Evolutionary conservation across 64 coral and sea anemone genomes (phyloP).

Genomic region (Pocillopora verrucosa): DNA sequence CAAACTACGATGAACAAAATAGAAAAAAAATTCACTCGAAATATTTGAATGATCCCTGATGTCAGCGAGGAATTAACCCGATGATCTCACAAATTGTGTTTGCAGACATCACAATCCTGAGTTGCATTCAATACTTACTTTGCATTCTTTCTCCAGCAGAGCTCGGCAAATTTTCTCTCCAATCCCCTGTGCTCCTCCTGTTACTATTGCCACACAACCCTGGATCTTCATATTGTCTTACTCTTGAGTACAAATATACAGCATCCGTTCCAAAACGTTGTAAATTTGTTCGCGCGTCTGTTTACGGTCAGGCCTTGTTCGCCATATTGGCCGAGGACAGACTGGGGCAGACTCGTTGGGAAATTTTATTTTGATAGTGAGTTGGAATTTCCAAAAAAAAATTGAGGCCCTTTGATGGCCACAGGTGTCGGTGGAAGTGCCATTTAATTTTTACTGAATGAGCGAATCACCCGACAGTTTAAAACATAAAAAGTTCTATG

Average conservation of each 20-base stretch:
- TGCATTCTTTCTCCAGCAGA: conserved; percentile 60
- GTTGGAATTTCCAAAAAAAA: too few species aligned
- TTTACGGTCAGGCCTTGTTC: background rate
- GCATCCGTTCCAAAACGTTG: background rate
- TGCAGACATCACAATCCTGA: too few species aligned
- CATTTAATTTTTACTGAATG: too few species aligned
- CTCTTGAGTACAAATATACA: background rate
- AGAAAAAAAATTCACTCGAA: too few species aligned
- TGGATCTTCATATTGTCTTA: conserved; percentile 51
- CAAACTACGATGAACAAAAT: too few species aligned
- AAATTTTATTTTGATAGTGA: background rate
- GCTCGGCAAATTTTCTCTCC: conserved; percentile 66
- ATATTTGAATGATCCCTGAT: too few species aligned
- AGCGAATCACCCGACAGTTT: too few species aligned
- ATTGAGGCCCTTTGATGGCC: too few species aligned
- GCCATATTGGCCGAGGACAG: background rate
- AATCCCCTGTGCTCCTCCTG: conserved; percentile 81
- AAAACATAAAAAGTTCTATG: too few species aligned
- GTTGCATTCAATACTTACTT: conserved; percentile 25
- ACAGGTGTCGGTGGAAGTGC: too few species aligned
- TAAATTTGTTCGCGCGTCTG: background rate
- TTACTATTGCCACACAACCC: conserved; percentile 56
- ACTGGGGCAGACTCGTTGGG: background rate
- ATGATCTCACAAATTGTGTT: too few species aligned
- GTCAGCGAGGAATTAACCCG: too few species aligned